Evolutionary conservation across 2,797 vertebrate species (phyloP), one percentile per base, ranked within the genome.

Genomic region (Pangasius larnaudii): DNA sequence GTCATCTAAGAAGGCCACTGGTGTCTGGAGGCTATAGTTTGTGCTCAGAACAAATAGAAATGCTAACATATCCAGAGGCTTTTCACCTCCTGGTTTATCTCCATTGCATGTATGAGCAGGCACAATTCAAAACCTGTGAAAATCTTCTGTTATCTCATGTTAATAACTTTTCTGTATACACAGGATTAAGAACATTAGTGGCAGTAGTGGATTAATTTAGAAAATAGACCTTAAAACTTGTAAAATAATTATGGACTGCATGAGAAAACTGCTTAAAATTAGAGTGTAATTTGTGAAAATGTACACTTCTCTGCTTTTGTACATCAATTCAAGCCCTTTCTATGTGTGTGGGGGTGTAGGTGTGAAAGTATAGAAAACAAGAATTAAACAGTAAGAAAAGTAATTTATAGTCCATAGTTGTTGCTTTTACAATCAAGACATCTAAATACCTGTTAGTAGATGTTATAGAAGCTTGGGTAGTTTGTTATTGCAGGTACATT

Each of bases 21-120:
- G 78, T 78, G 82, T 87, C 87, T 84, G 22, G 46, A 27, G 77
- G 81, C 86, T 84, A 74, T 87, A 49, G 87, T 78, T 87, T 85
- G 78, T 82, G 85, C n/a, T 30, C 63, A 87, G 85, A 86, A 88
- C 78, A 89, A 88, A 89, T 88, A 90, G 53, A 86, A 63, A 89
- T 81, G 36, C 30, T 49, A 87, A 84, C 78, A 89, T 90, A 82
- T 90, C 85, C 85, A 72, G 74, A 85, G 87, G 86, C 78, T 61
- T 87, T 90, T 87, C 77, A 33, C 58, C 81, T 85, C 13, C 46
- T 53, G 16, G 53, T 59, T 59, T 85, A 42, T 42, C 39, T 77
- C 30, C 8, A 39, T 58, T 79, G 87, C 88, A 83, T 87, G 89
- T 85, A 75, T 58, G 67, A 86, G 19, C 69, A 79, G 63, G 27